Percentiles rank a stretch among this genome's conserved stretches.
phyloP scores from a whole-genome alignment of 2,888 invertebrate species.

The Spialia ferax region DNA sequence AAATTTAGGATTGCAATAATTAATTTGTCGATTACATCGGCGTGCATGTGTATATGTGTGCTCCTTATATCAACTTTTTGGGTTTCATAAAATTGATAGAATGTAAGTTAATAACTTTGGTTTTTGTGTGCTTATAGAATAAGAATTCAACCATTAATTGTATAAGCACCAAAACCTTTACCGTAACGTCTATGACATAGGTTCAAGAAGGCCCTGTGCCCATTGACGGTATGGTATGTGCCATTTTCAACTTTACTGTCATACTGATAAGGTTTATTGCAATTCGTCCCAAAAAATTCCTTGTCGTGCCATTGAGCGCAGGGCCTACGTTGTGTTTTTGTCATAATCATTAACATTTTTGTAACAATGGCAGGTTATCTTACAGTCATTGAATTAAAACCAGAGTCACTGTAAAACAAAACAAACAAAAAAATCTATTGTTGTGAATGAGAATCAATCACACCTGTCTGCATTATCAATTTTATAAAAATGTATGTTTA shows the following conservation, averaged over 20 bases:
- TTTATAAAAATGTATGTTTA: not conserved
- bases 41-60: conserved; percentile 38
- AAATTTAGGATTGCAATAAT: conserved; percentile 70
- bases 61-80: not conserved
- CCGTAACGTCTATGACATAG: no score
- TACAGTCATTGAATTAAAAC: not conserved
- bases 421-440: not conserved
- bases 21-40: conserved; percentile 52
- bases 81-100: not conserved
- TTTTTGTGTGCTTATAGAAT: not conserved
- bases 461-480: not conserved
- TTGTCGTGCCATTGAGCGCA: no score
- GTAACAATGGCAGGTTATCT: not conserved
- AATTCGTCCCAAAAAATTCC: no score
- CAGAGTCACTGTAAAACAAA: not conserved
- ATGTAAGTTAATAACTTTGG: not conserved
- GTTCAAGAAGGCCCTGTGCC: no score
- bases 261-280: no score
- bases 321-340: no score
- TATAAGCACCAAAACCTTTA: not conserved
- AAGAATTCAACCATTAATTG: not conserved
- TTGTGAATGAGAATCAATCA: not conserved
- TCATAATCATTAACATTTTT: not conserved
- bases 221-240: no score
- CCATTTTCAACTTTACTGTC: no score